phyloP scores from a whole-genome alignment of 2,888 invertebrate species.

The Agrotis clavis region DNA sequence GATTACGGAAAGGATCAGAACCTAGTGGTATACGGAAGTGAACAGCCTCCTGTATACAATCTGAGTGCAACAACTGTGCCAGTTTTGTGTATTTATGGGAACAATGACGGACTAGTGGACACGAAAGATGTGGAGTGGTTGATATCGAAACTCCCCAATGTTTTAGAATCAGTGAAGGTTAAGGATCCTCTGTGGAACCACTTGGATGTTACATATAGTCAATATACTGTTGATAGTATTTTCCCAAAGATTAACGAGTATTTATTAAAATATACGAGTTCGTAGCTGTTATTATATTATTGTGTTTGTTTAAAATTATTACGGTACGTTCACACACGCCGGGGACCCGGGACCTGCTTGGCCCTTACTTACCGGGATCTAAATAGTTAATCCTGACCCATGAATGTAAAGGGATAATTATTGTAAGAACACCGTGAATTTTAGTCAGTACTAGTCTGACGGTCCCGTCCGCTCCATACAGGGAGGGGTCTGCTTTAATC shows the following conservation, averaged over 20 bases:
- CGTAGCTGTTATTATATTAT: slow-evolving; percentile 8
- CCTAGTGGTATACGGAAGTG: slow-evolving; percentile 73
- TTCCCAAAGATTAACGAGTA: slow-evolving; percentile 86
- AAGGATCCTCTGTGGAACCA: slow-evolving; percentile 84
- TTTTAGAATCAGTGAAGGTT: slow-evolving; percentile 90
- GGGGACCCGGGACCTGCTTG: too few relatives aligned
- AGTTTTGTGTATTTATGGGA: slow-evolving; percentile 77
- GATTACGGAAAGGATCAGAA: slow-evolving; percentile 78
- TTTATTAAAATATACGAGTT: slow-evolving; percentile 65
- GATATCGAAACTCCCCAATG: slow-evolving; percentile 89
- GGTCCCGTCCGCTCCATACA: too few relatives aligned
- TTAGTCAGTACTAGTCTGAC: too few relatives aligned
- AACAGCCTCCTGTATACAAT: slow-evolving; percentile 77
- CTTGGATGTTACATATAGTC: slow-evolving; percentile 75
- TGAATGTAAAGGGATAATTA: too few relatives aligned
- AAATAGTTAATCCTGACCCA: too few relatives aligned
- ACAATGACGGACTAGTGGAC: slow-evolving; percentile 91
- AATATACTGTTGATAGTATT: slow-evolving; percentile 54
- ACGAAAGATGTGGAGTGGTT: slow-evolving; percentile 90
- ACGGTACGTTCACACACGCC: too few relatives aligned
- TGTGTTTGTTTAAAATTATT: slow-evolving; percentile 30
- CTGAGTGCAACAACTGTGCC: slow-evolving; percentile 74
- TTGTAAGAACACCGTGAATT: too few relatives aligned
- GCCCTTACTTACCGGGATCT: too few relatives aligned
- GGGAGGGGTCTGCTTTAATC: too few relatives aligned